Conservation (phyloP, 1,140 invertebrate genomes). For the Drosophila nannoptera region DNA sequence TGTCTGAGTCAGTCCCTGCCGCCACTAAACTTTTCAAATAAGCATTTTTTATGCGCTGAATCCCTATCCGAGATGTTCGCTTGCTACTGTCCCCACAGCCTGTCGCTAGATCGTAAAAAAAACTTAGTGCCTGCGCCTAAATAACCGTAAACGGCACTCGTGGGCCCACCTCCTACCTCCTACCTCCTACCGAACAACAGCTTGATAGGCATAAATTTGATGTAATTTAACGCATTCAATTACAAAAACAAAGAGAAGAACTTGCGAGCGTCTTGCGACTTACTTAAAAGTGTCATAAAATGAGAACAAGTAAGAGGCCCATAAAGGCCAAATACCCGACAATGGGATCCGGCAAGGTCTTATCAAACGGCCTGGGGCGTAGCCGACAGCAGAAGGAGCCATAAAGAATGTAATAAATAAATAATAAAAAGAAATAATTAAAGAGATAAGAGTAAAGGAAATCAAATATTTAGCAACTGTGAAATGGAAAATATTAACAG, state of each 20-base stretch:
- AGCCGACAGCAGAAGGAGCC: conserved; percentile 6
- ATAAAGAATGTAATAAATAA: background rate
- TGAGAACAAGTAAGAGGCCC: conserved; percentile 50
- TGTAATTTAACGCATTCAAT: conserved; percentile 77
- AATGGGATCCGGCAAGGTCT: conserved; percentile 10
- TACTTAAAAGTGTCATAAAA: conserved; percentile 76
- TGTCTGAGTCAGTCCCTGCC: conserved; percentile 66
- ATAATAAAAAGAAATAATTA: too few relatives aligned
- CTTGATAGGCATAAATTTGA: conserved; percentile 76
- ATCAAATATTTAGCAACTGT: too few relatives aligned
- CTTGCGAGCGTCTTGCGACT: conserved; percentile 63
- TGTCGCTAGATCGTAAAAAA: conserved; percentile 48
- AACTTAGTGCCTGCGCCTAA: conserved; percentile 74
- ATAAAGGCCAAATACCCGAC: conserved; percentile 40
- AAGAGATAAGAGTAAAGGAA: too few relatives aligned
- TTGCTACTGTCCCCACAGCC: conserved; percentile 13
- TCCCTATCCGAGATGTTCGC: conserved; percentile 6
- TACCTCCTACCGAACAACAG: too few relatives aligned
- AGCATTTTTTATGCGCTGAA: conserved; percentile 73
- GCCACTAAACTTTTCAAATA: conserved; percentile 75
- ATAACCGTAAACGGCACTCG: conserved; percentile 75
- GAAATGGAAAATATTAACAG: too few relatives aligned
- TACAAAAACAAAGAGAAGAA: conserved; percentile 51
- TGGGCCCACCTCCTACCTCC: conserved; percentile 39
- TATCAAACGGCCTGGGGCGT: background rate